Percentiles rank a stretch among this genome's conserved stretches.
Evolutionary conservation across 1,140 invertebrate species (phyloP).

Genomic region (Plectus sambesii): DNA sequence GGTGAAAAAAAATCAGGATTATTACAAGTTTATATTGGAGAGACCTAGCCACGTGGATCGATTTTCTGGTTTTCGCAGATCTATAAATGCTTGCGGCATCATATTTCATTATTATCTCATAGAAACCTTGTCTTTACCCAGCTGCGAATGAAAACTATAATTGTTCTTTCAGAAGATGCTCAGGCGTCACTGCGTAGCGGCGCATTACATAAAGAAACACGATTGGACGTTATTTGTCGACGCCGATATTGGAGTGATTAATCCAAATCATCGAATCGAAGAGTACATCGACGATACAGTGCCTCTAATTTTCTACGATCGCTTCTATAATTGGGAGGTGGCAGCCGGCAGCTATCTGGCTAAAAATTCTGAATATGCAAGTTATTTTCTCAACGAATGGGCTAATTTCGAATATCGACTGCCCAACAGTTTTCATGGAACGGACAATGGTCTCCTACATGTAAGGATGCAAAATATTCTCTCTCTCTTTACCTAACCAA

Average conservation of each 20-base stretch:
- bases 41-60: no score
- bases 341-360: slow-evolving; percentile 5
- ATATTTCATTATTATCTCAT: no score
- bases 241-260: slow-evolving; percentile 22
- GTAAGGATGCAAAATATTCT: no score
- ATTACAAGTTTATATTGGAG: no score
- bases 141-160: no score
- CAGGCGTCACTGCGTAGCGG: slow-evolving; percentile 18
- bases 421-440: slow-evolving; percentile 8
- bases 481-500: no score
- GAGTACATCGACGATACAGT: slow-evolving; percentile 1
- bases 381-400: background rate
- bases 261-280: slow-evolving; percentile 16
- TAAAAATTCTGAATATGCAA: background rate
- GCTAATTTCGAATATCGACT: slow-evolving; percentile 3
- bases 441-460: slow-evolving; percentile 3
- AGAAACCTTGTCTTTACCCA: no score
- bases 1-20: no score
- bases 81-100: no score
- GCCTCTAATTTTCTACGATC: slow-evolving; percentile 1
- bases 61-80: no score
- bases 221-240: slow-evolving; percentile 18
- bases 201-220: background rate
- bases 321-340: slow-evolving; percentile 10
- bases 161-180: slow-evolving; percentile 17